Base-by-base conservation (phyloP, 2,888 invertebrate species). In the Rotaria socialis region DNA sequence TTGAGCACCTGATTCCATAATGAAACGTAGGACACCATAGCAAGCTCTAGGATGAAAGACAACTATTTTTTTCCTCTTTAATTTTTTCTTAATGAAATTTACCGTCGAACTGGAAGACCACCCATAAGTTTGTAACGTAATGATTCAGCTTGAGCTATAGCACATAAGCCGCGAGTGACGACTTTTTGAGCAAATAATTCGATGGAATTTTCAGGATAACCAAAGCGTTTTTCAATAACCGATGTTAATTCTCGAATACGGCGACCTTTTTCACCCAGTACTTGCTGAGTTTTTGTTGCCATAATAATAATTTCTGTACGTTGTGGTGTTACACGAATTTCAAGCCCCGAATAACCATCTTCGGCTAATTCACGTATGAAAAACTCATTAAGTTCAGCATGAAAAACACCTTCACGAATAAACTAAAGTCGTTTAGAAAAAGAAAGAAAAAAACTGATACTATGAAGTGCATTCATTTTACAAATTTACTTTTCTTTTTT, bases 321-420 rank as follows among this genome's bases (percentile, higher is more conserved):
- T 85, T 96, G 95, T 86, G 98, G 97, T 5, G 97, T 97, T 89
- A 96, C 96, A 88, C 98, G 95, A 55, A 99, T 97, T 92, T 99
- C 98, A 89, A 99, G 97, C 89, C 98, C 98, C 89, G 97, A 97
- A 93, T 99, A 99, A 88, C 99, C 99, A 95, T 99, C 98, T 92
- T 99, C 99, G 87, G 99, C 97, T 89, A 99, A 93, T 92, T 99
- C 99, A 91, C 97, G 94, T 91, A 97, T 98, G 88, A 99, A 93
- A 92, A 99, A 99, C 93, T 98, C 97, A 92, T 99, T 98, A 89
- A 99, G 93, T 93, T 99, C 99, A 88, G 99, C 99, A 92, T 96
- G 96, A 94, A 99, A 98, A 89, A 99, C 96, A 91, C 99, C 99
- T 92, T 98, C 97, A 89, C 96, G 95, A 90, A 99, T 97, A 92